phyloP scores from a whole-genome alignment of 2,888 invertebrate genomes.

The Papilio elwesi region DNA sequence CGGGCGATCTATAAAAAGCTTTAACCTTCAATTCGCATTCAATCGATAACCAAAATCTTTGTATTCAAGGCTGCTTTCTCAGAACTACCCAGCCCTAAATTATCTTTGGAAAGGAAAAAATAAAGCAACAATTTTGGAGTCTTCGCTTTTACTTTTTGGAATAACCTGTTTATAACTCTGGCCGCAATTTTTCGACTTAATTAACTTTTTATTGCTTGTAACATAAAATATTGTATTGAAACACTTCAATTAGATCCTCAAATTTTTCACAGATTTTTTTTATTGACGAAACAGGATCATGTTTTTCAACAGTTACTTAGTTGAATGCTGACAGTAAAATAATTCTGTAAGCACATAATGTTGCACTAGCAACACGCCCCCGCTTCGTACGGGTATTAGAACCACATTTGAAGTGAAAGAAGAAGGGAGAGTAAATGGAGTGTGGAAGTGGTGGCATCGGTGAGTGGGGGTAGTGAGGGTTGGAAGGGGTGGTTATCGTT shows the following conservation, averaged over 20 bases:
- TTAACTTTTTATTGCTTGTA: constrained; percentile 17
- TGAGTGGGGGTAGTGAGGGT: no score
- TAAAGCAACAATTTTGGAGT: constrained; percentile 28
- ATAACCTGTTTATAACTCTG: constrained; percentile 22
- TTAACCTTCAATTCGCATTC: constrained; percentile 35
- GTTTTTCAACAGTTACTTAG: no score
- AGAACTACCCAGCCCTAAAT: constrained; percentile 36
- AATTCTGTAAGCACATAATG: no score
- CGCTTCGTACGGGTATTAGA: no score
- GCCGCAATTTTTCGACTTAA: constrained; percentile 18
- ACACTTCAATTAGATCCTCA: neutral
- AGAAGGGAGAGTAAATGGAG: no score
- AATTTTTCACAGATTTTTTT: neutral
- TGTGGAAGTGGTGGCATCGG: no score
- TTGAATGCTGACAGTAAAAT: no score
- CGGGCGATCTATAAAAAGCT: constrained; percentile 11
- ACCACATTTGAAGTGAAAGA: no score
- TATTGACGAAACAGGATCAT: neutral
- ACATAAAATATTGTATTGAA: constrained; percentile 3
- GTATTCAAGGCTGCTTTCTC: constrained; percentile 38
- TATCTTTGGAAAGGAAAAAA: constrained; percentile 38
- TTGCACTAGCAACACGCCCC: no score
- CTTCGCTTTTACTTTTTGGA: constrained; percentile 33
- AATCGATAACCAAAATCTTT: constrained; percentile 32
- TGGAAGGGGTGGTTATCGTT: no score